A percentile compares a stretch with the other conserved stretches of the same genome.
These are phyloP conservation scores for Ctena decussata DNA, from an alignment of 2,888 invertebrate species.

Conservation along the genomic window DNA sequence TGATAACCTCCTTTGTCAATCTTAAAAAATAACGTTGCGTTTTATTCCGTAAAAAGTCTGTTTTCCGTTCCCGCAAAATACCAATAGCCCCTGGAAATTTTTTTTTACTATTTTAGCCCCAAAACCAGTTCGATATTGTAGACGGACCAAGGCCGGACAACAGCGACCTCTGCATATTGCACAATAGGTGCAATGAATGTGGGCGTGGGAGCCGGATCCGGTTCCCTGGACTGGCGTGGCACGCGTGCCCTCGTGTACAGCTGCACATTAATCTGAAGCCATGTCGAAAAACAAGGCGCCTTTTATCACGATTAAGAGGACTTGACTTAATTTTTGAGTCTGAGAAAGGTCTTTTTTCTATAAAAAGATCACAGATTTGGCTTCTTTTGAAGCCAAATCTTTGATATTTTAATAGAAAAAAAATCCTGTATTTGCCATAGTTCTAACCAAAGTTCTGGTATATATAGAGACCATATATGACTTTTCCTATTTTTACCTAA, in stretches of 20 bases:
- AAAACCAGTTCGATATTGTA: too few species aligned
- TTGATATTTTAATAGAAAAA: background rate
- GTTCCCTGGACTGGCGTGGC: background rate
- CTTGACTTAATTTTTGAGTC: background rate
- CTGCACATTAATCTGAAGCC: background rate
- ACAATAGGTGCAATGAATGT: background rate
- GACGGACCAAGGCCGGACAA: too few species aligned
- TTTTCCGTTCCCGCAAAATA: too few species aligned
- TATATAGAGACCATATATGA: background rate
- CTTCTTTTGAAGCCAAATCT: background rate
- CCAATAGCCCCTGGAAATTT: too few species aligned
- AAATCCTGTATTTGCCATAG: background rate
- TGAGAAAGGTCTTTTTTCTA: too few species aligned
- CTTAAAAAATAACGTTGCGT: too few species aligned
- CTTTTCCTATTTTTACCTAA: background rate
- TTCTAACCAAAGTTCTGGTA: background rate
- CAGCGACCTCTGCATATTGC: too few species aligned
- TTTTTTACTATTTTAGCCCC: too few species aligned
- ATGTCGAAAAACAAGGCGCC: background rate
- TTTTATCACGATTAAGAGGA: background rate
- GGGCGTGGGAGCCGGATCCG: background rate
- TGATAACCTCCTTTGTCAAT: too few species aligned
- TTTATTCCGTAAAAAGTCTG: too few species aligned
- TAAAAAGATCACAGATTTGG: background rate
- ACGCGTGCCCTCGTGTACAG: background rate